Conservation (phyloP, 2,797 vertebrate genomes). For the Sebastes melanostomus region DNA sequence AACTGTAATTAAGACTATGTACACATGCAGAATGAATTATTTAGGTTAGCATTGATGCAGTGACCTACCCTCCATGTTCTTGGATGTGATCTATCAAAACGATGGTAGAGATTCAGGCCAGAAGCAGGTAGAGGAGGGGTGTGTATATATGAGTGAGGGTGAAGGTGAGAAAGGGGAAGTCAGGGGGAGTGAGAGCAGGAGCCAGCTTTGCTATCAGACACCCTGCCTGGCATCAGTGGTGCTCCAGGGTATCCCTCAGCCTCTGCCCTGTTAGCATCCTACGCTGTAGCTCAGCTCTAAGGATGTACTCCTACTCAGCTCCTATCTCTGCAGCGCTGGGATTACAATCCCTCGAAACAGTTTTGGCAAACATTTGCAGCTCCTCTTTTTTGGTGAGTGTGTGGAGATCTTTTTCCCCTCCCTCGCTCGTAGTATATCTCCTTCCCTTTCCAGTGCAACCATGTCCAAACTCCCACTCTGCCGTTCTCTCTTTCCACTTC, state of each 20-base stretch:
- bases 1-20: slow-evolving; percentile 80
- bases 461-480: slow-evolving; percentile 5
- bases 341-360: slow-evolving; percentile 39
- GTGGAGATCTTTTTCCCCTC: not conserved
- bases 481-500: slow-evolving; percentile 1
- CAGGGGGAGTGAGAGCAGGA: not conserved
- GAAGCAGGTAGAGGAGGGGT: not conserved
- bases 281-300: slow-evolving; percentile 39
- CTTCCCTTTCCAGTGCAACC: slow-evolving; percentile 11
- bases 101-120: slow-evolving; percentile 40
- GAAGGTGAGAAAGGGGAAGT: slow-evolving; percentile 23
- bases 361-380: slow-evolving; percentile 40
- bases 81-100: slow-evolving; percentile 75
- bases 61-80: slow-evolving; percentile 69
- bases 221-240: slow-evolving; percentile 57
- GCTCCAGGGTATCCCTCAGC: slow-evolving; percentile 63
- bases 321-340: slow-evolving; percentile 42
- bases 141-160: not conserved
- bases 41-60: slow-evolving; percentile 75
- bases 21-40: slow-evolving; percentile 79
- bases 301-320: slow-evolving; percentile 52
- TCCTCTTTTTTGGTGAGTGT: slow-evolving; percentile 18
- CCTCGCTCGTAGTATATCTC: slow-evolving; percentile 1
- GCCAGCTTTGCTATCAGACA: slow-evolving; percentile 50
- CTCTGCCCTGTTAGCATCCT: slow-evolving; percentile 66